Percentiles rank a stretch among this genome's conserved stretches.
Conservation (phyloP, 2,113 vertebrate genomes). For the Solenodon paradoxus region DNA sequence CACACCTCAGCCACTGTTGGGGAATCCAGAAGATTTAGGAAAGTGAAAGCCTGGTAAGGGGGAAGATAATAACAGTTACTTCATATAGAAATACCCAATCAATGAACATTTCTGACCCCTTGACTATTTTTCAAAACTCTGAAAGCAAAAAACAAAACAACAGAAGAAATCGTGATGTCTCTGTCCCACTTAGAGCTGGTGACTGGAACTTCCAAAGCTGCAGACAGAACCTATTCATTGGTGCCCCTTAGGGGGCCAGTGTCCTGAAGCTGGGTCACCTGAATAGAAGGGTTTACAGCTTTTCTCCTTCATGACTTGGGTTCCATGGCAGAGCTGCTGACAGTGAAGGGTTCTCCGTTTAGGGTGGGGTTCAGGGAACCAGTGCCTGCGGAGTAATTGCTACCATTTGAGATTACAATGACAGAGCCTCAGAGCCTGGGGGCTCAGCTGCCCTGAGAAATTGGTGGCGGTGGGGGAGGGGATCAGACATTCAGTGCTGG, state of each 20-base stretch:
- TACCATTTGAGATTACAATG: constrained; percentile 33
- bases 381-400: constrained; percentile 50
- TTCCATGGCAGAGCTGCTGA: constrained; percentile 23
- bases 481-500: not conserved
- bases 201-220: not conserved
- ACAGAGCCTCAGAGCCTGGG: constrained; percentile 40
- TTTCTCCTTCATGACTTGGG: constrained; percentile 13
- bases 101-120: not conserved
- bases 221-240: not conserved
- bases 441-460: constrained; percentile 18
- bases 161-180: not conserved
- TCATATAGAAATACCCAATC: not conserved
- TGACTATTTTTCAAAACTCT: not conserved
- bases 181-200: not conserved
- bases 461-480: not conserved
- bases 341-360: not conserved
- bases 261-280: not conserved
- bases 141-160: not conserved
- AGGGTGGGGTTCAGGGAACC: not conserved
- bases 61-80: not conserved
- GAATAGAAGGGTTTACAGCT: not conserved
- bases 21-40: not conserved
- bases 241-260: not conserved
- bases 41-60: not conserved
- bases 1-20: not conserved